phyloP scores from a whole-genome alignment of 2,113 vertebrate species.

The Pimephales promelas region DNA sequence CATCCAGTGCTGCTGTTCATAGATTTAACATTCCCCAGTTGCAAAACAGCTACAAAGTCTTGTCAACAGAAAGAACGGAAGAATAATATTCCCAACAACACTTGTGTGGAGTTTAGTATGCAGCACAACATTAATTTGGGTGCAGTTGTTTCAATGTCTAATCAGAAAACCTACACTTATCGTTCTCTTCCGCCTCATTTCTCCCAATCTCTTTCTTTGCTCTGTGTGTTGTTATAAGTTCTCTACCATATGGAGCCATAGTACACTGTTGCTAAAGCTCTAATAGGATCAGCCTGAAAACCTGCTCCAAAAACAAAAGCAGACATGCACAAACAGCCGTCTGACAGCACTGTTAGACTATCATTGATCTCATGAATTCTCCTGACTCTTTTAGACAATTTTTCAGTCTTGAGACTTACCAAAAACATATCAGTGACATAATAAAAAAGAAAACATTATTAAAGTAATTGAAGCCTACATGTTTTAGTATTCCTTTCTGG shows the following conservation, averaged over 20 bases:
- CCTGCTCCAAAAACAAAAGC: conserved; percentile 51
- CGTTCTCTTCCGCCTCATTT: neutral
- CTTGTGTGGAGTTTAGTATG: neutral
- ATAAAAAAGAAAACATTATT: neutral
- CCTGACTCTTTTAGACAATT: neutral
- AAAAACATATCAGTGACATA: neutral
- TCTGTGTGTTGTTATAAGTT: conserved; percentile 56
- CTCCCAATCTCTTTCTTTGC: neutral
- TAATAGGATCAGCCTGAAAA: conserved; percentile 69
- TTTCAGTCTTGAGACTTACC: neutral
- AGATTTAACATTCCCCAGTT: neutral
- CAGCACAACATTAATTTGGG: neutral
- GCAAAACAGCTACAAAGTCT: neutral
- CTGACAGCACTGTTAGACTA: conserved; percentile 36
- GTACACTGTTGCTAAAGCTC: conserved; percentile 60
- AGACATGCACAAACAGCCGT: conserved; percentile 51
- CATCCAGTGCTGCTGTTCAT: neutral
- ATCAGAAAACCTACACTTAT: conserved; percentile 2
- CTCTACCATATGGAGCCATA: conserved; percentile 68
- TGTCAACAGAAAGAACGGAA: neutral
- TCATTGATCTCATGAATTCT: conserved; percentile 45
- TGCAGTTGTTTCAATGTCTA: neutral
- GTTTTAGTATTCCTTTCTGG: neutral
- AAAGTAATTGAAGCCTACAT: neutral
- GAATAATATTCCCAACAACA: neutral